These are phyloP conservation scores for Synodontis membranacea DNA, from an alignment of 2,113 vertebrate genomes.

Conservation along the genomic window DNA sequence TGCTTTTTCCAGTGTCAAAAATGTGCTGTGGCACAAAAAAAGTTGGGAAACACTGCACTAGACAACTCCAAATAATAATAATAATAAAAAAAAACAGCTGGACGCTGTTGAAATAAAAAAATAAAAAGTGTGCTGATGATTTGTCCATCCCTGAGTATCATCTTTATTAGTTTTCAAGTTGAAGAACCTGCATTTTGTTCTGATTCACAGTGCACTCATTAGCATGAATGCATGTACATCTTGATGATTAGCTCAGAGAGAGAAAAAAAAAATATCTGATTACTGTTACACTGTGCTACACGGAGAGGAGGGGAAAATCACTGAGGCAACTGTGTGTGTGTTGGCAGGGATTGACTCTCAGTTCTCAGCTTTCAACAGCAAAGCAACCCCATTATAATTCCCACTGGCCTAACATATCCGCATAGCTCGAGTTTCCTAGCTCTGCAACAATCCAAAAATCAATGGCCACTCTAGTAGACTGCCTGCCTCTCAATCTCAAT, in stretches of 20 bases:
- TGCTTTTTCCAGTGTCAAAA: too few relatives aligned
- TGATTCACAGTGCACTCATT: background rate
- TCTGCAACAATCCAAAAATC: conserved; percentile 70
- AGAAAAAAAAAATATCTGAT: background rate
- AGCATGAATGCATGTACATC: background rate
- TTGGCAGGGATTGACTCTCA: conserved; percentile 50
- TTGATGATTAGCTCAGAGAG: background rate
- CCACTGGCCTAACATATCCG: conserved; percentile 59
- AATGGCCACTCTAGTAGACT: conserved; percentile 60
- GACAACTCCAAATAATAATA: background rate
- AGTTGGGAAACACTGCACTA: too few relatives aligned
- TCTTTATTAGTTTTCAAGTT: background rate
- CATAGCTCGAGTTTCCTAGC: conserved; percentile 66
- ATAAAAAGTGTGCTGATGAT: background rate
- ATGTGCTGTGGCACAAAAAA: too few relatives aligned
- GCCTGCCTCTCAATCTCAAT: conserved; percentile 57
- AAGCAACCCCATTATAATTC: conserved; percentile 68
- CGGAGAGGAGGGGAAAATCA: background rate
- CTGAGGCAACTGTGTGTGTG: background rate
- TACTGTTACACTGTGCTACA: background rate
- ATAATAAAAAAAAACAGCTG: background rate
- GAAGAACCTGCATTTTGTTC: background rate
- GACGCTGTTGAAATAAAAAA: too few relatives aligned
- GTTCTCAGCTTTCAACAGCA: conserved; percentile 61
- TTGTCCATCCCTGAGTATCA: background rate